Percentiles rank a stretch among this genome's conserved stretches.
Evolutionary conservation across 1,140 invertebrate genomes (phyloP).

Genomic region (Calosoma granatense): DNA sequence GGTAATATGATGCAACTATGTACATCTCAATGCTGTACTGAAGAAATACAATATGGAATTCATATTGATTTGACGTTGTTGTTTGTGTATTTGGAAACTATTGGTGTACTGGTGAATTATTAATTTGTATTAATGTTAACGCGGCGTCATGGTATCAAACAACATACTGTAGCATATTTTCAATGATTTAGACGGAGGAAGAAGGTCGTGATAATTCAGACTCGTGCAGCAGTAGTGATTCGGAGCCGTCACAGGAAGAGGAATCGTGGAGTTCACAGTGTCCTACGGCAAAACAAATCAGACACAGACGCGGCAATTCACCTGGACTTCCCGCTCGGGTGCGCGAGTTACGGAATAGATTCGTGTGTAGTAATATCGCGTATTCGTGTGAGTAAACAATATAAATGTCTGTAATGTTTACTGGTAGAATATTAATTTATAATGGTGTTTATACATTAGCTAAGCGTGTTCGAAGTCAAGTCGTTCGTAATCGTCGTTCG

Average conservation of each 20-base stretch:
- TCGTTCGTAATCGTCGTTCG: slow-evolving; percentile 6
- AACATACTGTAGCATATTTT: too few relatives aligned
- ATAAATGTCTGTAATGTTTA: too few relatives aligned
- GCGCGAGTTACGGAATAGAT: slow-evolving; percentile 24
- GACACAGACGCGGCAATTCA: slow-evolving; percentile 7
- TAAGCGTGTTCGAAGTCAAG: slow-evolving; percentile 6
- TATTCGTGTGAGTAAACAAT: slow-evolving; percentile 17
- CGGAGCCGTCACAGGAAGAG: slow-evolving; percentile 24
- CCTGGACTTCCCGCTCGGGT: slow-evolving; percentile 15
- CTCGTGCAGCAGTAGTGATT: slow-evolving; percentile 11
- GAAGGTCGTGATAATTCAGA: slow-evolving; percentile 3
- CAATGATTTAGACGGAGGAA: slow-evolving; percentile 10
- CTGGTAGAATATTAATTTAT: too few relatives aligned
- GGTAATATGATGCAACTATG: too few relatives aligned
- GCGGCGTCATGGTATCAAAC: too few relatives aligned
- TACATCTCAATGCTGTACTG: too few relatives aligned
- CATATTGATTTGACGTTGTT: too few relatives aligned
- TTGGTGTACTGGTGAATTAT: too few relatives aligned
- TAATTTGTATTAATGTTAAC: too few relatives aligned
- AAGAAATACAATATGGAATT: too few relatives aligned
- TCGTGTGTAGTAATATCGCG: slow-evolving; percentile 22
- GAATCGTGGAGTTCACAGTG: slow-evolving; percentile 22
- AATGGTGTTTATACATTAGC: neutral
- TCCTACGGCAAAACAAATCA: slow-evolving; percentile 14
- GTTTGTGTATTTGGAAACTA: too few relatives aligned